phyloP scores from a whole-genome alignment of 2,888 invertebrate species.

The Parnassius smintheus region DNA sequence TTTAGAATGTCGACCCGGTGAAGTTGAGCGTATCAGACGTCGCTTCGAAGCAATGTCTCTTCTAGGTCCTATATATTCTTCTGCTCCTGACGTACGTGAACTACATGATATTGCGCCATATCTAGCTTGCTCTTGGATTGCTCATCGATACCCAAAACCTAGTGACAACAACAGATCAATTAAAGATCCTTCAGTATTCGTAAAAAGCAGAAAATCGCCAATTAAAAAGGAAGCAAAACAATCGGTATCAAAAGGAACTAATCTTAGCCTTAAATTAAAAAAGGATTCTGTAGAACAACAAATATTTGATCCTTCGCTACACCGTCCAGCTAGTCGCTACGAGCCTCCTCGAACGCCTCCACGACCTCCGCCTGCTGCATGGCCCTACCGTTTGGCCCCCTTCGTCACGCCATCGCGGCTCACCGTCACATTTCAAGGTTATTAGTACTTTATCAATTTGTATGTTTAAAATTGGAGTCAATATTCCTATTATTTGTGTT shows the following conservation, averaged over 20 bases:
- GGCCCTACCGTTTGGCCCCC: constrained; percentile 68
- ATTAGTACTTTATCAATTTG: constrained; percentile 46
- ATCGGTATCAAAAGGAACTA: constrained; percentile 57
- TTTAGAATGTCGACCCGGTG: constrained; percentile 81
- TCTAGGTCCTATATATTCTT: constrained; percentile 89
- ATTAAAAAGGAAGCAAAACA: constrained; percentile 69
- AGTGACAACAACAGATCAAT: constrained; percentile 85
- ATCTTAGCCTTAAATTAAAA: constrained; percentile 73
- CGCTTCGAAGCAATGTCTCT: constrained; percentile 87
- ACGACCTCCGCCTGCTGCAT: constrained; percentile 71
- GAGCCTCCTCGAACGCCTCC: constrained; percentile 84
- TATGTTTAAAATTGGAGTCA: constrained; percentile 69
- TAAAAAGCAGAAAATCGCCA: constrained; percentile 57
- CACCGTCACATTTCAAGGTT: constrained; percentile 89
- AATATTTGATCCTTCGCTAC: constrained; percentile 87
- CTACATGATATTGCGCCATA: constrained; percentile 89
- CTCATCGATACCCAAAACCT: constrained; percentile 87
- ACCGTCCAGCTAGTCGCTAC: constrained; percentile 88
- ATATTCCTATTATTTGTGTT: constrained; percentile 38
- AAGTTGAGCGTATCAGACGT: constrained; percentile 86
- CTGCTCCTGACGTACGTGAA: constrained; percentile 89
- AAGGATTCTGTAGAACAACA: constrained; percentile 82
- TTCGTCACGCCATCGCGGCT: constrained; percentile 82
- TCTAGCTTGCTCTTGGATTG: constrained; percentile 89
- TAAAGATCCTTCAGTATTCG: constrained; percentile 59